These are phyloP conservation scores for Andrena trimmerana DNA, from an alignment of 2,888 invertebrate genomes.

Conservation along the genomic window DNA sequence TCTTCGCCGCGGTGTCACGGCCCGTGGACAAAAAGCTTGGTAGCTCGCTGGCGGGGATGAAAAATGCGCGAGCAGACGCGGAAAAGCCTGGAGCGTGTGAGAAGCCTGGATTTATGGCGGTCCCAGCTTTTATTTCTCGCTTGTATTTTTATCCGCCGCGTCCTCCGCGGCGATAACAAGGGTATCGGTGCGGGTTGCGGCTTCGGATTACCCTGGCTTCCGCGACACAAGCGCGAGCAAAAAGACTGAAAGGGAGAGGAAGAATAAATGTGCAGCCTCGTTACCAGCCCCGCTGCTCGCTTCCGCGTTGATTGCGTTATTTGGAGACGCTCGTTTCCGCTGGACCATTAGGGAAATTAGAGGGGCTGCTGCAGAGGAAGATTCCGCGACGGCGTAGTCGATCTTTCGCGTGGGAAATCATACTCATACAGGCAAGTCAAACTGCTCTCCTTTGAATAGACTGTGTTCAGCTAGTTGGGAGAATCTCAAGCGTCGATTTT, in stretches of 20 bases:
- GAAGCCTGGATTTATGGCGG: constrained; percentile 17
- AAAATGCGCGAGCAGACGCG: constrained; percentile 21
- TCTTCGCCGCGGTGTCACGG: constrained; percentile 32
- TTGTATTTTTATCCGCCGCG: constrained; percentile 34
- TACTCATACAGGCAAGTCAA: no score
- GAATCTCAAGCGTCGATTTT: no score
- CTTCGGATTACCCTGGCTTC: constrained; percentile 41
- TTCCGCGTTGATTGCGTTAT: constrained; percentile 51
- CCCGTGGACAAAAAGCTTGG: constrained; percentile 21
- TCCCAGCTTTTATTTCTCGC: constrained; percentile 5
- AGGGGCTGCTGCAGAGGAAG: constrained; percentile 10
- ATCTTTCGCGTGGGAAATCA: constrained; percentile 7
- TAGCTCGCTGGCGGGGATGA: constrained; percentile 24
- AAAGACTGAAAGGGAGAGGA: constrained; percentile 1
- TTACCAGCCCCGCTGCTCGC: constrained; percentile 25
- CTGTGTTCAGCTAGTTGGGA: no score
- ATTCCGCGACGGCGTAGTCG: constrained; percentile 2
- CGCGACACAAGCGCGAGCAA: constrained; percentile 14
- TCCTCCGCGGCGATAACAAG: constrained; percentile 37
- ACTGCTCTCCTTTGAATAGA: neutral
- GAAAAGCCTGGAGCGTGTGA: neutral
- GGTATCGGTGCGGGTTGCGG: constrained; percentile 44
- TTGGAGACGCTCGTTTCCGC: constrained; percentile 39
- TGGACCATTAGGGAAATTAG: constrained; percentile 53
- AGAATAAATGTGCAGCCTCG: constrained; percentile 47